phyloP scores from a whole-genome alignment of 2,113 vertebrate genomes.

The Indri indri region DNA sequence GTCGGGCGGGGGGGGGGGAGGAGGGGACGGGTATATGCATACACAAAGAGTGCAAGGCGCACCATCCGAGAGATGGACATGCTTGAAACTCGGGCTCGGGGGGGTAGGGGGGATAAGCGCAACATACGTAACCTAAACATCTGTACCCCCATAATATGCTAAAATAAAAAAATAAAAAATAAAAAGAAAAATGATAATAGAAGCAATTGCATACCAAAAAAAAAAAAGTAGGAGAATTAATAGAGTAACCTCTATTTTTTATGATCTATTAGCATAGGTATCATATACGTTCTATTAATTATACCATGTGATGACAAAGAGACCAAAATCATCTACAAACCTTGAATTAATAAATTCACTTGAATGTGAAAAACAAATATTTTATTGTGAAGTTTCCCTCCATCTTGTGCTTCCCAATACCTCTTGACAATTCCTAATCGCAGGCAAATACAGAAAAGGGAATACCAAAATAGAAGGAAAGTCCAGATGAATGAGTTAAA shows the following conservation, averaged over 20 bases:
- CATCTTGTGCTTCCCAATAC: neutral
- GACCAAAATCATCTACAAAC: neutral
- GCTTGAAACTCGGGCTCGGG: too few relatives aligned
- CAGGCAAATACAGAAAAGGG: neutral
- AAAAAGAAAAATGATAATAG: too few relatives aligned
- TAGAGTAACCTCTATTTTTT: neutral
- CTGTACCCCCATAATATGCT: too few relatives aligned
- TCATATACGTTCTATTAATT: conserved; percentile 6
- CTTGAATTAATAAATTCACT: neutral
- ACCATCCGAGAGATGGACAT: too few relatives aligned
- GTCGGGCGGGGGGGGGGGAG: too few relatives aligned
- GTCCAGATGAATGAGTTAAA: neutral
- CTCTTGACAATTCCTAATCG: neutral
- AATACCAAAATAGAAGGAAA: neutral
- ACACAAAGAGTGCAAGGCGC: too few relatives aligned
- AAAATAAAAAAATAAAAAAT: too few relatives aligned
- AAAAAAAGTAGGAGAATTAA: neutral
- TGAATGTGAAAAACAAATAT: neutral
- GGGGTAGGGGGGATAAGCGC: too few relatives aligned
- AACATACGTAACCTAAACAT: too few relatives aligned
- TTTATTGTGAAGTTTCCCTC: neutral
- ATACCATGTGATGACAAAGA: neutral
- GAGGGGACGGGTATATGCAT: too few relatives aligned
- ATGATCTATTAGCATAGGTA: neutral
- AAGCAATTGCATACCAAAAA: too few relatives aligned